Evolutionary conservation across 1,140 invertebrate species (phyloP).

Genomic region (Neodiprion lecontei): DNA sequence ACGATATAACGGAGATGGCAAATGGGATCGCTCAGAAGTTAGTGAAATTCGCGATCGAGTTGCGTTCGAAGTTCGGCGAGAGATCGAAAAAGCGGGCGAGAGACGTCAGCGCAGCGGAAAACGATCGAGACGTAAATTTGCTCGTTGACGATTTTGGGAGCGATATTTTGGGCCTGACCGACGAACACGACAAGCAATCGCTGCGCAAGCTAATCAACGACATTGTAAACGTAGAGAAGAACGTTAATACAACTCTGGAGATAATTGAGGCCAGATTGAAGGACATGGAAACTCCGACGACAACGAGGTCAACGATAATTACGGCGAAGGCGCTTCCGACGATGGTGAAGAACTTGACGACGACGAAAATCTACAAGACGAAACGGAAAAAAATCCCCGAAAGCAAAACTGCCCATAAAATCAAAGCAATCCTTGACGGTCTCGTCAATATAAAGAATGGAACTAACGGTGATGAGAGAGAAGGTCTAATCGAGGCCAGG

Average conservation of each 20-base stretch:
- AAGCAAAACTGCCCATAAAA: not conserved
- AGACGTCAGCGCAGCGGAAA: slow-evolving; percentile 8
- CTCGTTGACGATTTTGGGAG: slow-evolving; percentile 20
- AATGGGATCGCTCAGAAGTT: slow-evolving; percentile 18
- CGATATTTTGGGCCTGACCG: slow-evolving; percentile 3
- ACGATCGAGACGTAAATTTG: slow-evolving; percentile 7
- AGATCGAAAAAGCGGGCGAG: slow-evolving; percentile 10
- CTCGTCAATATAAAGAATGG: not conserved
- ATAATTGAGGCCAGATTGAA: slow-evolving; percentile 29
- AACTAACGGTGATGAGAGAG: not conserved
- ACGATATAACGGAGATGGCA: not conserved
- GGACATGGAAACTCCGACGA: not conserved
- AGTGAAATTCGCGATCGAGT: slow-evolving; percentile 18
- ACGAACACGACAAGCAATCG: slow-evolving; percentile 24
- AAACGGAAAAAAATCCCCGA: not conserved
- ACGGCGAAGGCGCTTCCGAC: too few relatives aligned
- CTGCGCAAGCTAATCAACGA: slow-evolving; percentile 26
- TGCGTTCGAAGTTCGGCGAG: slow-evolving; percentile 9
- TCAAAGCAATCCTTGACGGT: not conserved
- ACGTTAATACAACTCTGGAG: slow-evolving; percentile 33
- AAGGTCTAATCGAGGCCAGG: not conserved
- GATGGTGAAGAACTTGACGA: too few relatives aligned
- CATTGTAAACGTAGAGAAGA: slow-evolving; percentile 30
- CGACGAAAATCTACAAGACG: too few relatives aligned
- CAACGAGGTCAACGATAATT: not conserved